Evolutionary conservation across 2,113 vertebrate species (phyloP).

Genomic region (Pogonocichla stellata): DNA sequence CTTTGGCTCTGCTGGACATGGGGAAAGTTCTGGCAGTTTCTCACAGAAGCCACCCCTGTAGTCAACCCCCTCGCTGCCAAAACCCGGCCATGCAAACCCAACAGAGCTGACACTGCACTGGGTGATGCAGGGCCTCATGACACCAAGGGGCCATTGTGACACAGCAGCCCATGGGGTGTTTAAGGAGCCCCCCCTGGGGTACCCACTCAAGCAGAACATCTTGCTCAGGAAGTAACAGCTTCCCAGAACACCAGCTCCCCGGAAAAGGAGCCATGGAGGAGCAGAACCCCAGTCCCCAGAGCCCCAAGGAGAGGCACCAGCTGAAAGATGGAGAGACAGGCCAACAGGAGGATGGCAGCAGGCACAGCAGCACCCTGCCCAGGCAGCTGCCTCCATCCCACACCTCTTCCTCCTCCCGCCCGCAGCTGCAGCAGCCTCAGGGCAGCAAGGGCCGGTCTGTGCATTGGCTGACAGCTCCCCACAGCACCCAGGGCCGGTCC

Average conservation of each 20-base stretch:
- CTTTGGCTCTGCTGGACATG: fast-evolving
- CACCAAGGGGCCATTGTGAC: background rate
- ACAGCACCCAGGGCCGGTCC: background rate
- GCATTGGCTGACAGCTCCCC: background rate
- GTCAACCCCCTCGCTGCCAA: background rate
- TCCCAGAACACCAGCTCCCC: background rate
- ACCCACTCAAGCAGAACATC: background rate
- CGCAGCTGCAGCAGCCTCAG: background rate
- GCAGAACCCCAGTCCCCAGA: background rate
- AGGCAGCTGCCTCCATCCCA: background rate
- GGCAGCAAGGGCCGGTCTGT: background rate
- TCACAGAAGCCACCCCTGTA: background rate
- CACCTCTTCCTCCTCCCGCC: background rate
- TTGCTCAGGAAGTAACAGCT: background rate
- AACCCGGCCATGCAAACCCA: background rate
- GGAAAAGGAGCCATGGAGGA: background rate
- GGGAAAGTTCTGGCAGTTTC: background rate
- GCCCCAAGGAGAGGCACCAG: background rate
- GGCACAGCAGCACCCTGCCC: background rate
- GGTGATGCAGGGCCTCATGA: background rate
- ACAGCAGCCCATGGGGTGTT: background rate
- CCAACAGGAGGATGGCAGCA: background rate
- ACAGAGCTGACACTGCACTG: background rate
- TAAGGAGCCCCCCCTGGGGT: no score
- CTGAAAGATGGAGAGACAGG: background rate